phyloP scores from a whole-genome alignment of 2,888 invertebrate species.

The Stictocephala bisonia region DNA sequence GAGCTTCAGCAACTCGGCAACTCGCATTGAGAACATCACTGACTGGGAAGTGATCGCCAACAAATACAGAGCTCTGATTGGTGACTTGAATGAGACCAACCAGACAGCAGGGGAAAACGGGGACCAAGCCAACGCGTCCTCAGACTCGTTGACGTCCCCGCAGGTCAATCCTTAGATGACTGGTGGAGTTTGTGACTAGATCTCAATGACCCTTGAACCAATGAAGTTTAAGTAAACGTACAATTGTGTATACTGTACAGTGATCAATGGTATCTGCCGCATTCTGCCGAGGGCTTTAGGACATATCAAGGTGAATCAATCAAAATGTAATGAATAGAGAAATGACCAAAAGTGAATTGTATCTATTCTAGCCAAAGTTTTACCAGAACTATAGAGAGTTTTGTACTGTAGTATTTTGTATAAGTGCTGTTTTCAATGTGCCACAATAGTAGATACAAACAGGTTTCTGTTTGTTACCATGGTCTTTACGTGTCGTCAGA shows the following conservation, averaged over 20 bases:
- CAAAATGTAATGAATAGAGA: constrained; percentile 22
- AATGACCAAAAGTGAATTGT: neutral
- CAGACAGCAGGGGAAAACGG: constrained; percentile 15
- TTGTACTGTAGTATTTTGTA: constrained; percentile 39
- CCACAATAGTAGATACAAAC: constrained; percentile 34
- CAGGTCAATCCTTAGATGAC: neutral
- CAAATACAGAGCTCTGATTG: constrained; percentile 84
- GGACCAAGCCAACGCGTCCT: neutral
- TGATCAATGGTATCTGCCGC: no score
- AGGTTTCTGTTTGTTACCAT: no score
- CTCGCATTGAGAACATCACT: constrained; percentile 87
- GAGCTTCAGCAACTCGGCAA: constrained; percentile 78
- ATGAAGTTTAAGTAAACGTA: constrained; percentile 9
- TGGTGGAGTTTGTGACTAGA: neutral
- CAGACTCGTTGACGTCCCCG: constrained; percentile 5
- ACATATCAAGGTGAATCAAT: no score
- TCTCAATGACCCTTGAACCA: neutral
- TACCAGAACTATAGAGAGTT: constrained; percentile 15
- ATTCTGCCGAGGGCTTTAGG: no score
- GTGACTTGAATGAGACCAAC: constrained; percentile 62
- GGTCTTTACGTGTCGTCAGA: no score
- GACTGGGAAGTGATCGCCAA: constrained; percentile 93
- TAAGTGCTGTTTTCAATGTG: constrained; percentile 33
- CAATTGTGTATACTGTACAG: no score
- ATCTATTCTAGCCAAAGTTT: constrained; percentile 17